Evolutionary conservation across 2,888 invertebrate genomes (phyloP), one percentile per base, ranked within the genome.

Genomic region (Rotaria macrura): DNA sequence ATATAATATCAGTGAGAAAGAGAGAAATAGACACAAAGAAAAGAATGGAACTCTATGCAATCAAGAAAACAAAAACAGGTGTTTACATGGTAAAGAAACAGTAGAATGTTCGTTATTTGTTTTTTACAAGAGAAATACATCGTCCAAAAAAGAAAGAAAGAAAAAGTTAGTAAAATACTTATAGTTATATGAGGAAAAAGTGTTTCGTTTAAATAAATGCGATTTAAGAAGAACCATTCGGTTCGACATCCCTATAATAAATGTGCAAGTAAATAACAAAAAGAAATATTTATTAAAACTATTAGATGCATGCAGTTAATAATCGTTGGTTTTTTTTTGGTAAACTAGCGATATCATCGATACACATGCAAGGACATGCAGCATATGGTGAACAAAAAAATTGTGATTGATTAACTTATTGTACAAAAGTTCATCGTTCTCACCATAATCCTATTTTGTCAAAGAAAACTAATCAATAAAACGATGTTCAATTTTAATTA

Each of bases 151-250:
- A n/a, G n/a, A n/a, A 29, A 34, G 4, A 65, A 65, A 65, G 34
- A 65, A 20, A 34, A 65, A 20, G 65, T 34, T 65, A 34, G 34
- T 34, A 65, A 34, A 65, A 65, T 65, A 65, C 65, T 34, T 20
- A 20, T 65, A 65, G 34, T 65, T 34, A 65, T 17, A 34, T 20
- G 34, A 65, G 38, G 25, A 65, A 34, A 17, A 65, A 4, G 14
- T 20, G 20, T 65, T 25, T 12, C 20, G 12, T 65, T 29, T 34
- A 29, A 20, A 65, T 65, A 65, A 34, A 17, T 65, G 6, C 29
- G 65, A 65, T 65, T n/a, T 65, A 65, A 65, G 65, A 65, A 65
- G 65, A 65, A 65, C 34, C 65, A 34, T 65, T 65, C 34, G 65
- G 34, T 65, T 34, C 65, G 29, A 65, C 29, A 65, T 65, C 65